Percentiles rank a stretch among this genome's conserved stretches.
Evolutionary conservation across 2,888 invertebrate species (phyloP).

Genomic region (Parapristionchus giblindavisi): DNA sequence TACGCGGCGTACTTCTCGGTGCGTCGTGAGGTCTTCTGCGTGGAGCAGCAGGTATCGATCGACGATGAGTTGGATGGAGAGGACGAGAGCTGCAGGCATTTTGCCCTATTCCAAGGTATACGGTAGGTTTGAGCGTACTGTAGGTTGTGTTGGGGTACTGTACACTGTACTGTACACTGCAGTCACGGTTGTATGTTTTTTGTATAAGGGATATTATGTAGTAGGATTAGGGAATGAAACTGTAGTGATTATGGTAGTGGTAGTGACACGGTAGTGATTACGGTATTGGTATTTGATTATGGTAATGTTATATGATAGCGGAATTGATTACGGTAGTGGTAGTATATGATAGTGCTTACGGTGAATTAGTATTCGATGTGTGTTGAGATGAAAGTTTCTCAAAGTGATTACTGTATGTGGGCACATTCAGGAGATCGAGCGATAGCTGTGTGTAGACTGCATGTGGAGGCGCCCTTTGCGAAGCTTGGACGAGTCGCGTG

Average conservation of each 20-base stretch:
- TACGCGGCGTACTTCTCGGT: constrained; percentile 34
- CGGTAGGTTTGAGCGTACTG: too few species aligned
- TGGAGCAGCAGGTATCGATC: constrained; percentile 24
- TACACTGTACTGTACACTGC: neutral
- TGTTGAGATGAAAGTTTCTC: too few species aligned
- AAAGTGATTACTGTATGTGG: too few species aligned
- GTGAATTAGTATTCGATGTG: too few species aligned
- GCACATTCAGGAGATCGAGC: neutral
- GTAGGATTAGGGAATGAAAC: neutral
- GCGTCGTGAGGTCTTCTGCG: constrained; percentile 29
- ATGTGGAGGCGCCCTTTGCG: constrained; percentile 10
- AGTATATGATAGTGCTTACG: too few species aligned
- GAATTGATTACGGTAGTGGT: neutral
- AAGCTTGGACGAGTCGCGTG: constrained; percentile 34
- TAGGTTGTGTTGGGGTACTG: too few species aligned
- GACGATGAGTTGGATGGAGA: constrained; percentile 27
- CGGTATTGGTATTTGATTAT: too few species aligned
- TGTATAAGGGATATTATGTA: too few species aligned
- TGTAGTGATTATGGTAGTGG: neutral
- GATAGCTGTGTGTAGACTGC: constrained; percentile 29
- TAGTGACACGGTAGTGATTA: neutral
- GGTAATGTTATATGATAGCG: neutral
- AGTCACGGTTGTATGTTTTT: too few species aligned
- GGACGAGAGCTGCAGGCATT: constrained; percentile 27
- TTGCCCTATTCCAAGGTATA: constrained; percentile 22